Evolutionary conservation across 2,888 invertebrate genomes (phyloP).

Genomic region (Eilema griseolum): DNA sequence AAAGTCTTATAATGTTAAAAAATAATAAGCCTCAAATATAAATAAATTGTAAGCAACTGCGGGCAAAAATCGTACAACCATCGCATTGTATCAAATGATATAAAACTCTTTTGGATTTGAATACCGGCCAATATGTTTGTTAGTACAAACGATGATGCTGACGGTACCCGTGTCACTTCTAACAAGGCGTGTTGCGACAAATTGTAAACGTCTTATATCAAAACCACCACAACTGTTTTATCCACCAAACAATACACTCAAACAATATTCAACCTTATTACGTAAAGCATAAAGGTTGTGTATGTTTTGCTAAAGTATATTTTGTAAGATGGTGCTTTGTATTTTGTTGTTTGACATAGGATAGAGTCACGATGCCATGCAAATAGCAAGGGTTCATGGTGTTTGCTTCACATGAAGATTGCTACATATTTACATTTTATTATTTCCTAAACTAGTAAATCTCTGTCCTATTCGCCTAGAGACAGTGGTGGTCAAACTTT

Average conservation of each 20-base stretch:
- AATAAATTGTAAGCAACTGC: neutral
- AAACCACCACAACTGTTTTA: conserved; percentile 37
- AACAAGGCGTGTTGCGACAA: conserved; percentile 66
- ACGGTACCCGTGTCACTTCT: conserved; percentile 68
- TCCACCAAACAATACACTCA: neutral
- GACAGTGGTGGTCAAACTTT: too few relatives aligned
- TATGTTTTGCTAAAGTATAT: neutral
- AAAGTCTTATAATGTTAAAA: too few relatives aligned
- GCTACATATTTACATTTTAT: conserved; percentile 17
- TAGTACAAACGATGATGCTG: conserved; percentile 58
- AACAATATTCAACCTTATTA: conserved; percentile 13
- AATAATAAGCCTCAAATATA: neutral
- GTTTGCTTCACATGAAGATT: conserved; percentile 42
- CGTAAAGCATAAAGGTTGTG: neutral
- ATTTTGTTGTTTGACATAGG: conserved; percentile 58
- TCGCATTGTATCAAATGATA: neutral
- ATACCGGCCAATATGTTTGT: conserved; percentile 53
- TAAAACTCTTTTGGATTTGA: conserved; percentile 43
- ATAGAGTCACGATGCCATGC: conserved; percentile 52
- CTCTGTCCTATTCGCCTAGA: neutral
- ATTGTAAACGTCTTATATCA: conserved; percentile 65
- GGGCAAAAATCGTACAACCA: conserved; percentile 11
- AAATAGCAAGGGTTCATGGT: conserved; percentile 48
- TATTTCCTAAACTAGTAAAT: neutral
- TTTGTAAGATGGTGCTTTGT: conserved; percentile 26